These are phyloP conservation scores for Keiferia lycopersicella DNA, from an alignment of 2,888 invertebrate genomes.

Conservation along the genomic window DNA sequence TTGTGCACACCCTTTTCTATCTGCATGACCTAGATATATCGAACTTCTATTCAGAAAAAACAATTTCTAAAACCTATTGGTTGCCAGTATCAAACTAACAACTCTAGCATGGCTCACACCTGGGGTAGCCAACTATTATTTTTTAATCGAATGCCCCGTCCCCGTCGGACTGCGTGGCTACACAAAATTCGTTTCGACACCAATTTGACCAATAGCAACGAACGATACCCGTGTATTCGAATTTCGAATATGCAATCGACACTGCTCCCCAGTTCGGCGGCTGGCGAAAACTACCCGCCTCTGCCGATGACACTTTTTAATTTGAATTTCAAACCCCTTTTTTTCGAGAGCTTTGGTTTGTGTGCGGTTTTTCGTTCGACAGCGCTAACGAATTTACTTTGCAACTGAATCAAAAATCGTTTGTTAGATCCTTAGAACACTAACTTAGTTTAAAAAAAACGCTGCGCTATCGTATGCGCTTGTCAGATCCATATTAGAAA, in stretches of 20 bases:
- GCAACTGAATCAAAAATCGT: background rate
- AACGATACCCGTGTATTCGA: slow-evolving; percentile 19
- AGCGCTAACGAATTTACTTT: slow-evolving; percentile 4
- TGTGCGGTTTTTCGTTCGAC: slow-evolving; percentile 15
- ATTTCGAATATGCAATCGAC: slow-evolving; percentile 36
- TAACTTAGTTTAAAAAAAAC: no score
- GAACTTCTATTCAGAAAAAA: background rate
- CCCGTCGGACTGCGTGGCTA: slow-evolving; percentile 2
- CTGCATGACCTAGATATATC: background rate
- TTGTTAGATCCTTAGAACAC: background rate
- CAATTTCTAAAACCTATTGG: slow-evolving; percentile 5
- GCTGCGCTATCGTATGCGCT: no score
- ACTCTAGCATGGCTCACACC: slow-evolving; percentile 9
- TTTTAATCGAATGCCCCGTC: slow-evolving; percentile 25
- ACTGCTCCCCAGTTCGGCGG: slow-evolving; percentile 25
- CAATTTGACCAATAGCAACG: slow-evolving; percentile 34
- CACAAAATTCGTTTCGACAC: slow-evolving; percentile 30
- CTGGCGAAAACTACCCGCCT: slow-evolving; percentile 28
- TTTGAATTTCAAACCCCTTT: slow-evolving; percentile 38
- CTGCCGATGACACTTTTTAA: slow-evolving; percentile 59
- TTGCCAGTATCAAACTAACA: slow-evolving; percentile 12
- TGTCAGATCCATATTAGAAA: no score
- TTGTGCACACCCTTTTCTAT: no score
- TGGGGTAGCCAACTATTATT: background rate
- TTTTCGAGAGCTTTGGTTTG: slow-evolving; percentile 34